Evolutionary conservation across 1,140 invertebrate species (phyloP), one percentile per base, ranked within the genome.

Genomic region (Hormaphis cornu): DNA sequence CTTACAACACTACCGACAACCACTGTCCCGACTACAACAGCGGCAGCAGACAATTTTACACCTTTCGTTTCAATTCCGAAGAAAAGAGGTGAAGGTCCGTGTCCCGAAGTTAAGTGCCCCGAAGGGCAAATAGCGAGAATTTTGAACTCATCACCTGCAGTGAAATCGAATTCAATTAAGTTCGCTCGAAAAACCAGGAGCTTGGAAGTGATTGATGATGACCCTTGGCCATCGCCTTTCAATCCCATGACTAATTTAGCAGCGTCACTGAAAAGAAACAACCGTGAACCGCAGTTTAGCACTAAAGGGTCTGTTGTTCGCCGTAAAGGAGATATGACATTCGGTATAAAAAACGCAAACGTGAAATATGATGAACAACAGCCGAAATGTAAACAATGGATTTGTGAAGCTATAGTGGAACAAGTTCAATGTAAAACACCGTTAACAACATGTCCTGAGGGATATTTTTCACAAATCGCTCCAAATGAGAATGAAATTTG

Each of bases 401-500:
- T 66, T 33, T 66, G 61, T 22, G 61, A 66, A 48, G 61, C 40
- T 24, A 18, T 14, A 46, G 61, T 66, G 12, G 28, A 66, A 48
- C 61, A 66, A 35, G n/a, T 66, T 0, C 4, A 66, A 48, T 66
- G 61, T 50, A 48, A 66, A n/a, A 35, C 44, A 14, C 61, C 61
- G 1, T 33, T 30, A 16, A 33, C 33, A 3, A 33, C 44, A 50
- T 66, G 61, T 16, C 44, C 20, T 5, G 61, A 66, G 24, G 61
- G 61, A 30, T 66, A 66, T 48, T 66, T 66, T 22, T 33, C 50
- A 48, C 61, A 66, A 66, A 66, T 66, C 0, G 35, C 61, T 0
- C 61, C 61, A 16, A 66, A 66, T 35, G 42, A 48, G 5, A 46
- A 66, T 22, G 44, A 59, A 1, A 50, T 69, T 22, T 81, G 81